Conservation (phyloP, 2,888 invertebrate genomes). For the Acleris cristana region DNA sequence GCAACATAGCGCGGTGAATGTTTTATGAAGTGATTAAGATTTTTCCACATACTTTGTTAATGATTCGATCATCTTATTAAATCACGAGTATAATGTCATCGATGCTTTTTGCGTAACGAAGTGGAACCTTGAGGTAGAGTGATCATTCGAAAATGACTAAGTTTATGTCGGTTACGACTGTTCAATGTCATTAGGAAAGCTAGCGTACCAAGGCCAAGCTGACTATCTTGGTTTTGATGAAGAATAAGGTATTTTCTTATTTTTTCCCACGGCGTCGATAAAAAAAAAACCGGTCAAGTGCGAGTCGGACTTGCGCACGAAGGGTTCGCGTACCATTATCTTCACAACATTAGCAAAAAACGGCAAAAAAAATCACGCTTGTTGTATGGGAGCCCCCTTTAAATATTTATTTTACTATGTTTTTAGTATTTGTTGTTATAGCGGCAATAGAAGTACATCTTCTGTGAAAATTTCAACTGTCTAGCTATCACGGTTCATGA, state of each 20-base stretch:
- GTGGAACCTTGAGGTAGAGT: slow-evolving; percentile 20
- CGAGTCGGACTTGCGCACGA: too few species aligned
- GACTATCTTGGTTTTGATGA: background rate
- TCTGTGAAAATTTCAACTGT: too few species aligned
- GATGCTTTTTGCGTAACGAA: slow-evolving; percentile 25
- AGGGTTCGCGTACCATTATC: too few species aligned
- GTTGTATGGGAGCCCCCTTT: too few species aligned
- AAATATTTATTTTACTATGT: too few species aligned
- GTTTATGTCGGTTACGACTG: slow-evolving; percentile 31
- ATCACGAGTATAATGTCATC: slow-evolving; percentile 24
- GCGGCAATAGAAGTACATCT: too few species aligned
- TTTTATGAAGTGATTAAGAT: background rate
- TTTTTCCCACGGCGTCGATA: background rate
- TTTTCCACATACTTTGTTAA: slow-evolving; percentile 18
- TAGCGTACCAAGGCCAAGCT: slow-evolving; percentile 11
- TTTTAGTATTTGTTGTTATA: too few species aligned
- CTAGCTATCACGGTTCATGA: too few species aligned
- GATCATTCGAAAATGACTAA: slow-evolving; percentile 27
- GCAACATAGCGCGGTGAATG: background rate
- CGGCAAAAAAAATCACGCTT: too few species aligned
- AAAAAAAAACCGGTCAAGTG: too few species aligned
- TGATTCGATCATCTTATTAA: slow-evolving; percentile 24
- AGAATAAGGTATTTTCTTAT: background rate
- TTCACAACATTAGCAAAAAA: too few species aligned
- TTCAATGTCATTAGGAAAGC: slow-evolving; percentile 23